Evolutionary conservation across 2,797 vertebrate genomes (phyloP).

Genomic region (Tapera naevia): DNA sequence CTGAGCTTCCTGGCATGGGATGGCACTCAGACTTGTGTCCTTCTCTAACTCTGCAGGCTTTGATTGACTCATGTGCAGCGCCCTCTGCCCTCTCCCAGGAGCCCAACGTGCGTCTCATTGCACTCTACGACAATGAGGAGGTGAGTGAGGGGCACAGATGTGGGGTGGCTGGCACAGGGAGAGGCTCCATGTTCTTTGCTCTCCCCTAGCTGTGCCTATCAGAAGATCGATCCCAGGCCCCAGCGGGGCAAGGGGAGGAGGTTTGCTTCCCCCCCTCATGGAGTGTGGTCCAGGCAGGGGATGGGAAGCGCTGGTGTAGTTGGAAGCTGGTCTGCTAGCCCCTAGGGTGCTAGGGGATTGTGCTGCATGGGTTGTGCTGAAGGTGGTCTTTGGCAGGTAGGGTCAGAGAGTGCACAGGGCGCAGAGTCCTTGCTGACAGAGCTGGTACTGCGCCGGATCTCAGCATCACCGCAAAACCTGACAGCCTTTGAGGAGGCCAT

Average conservation of each 20-base stretch:
- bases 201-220: neutral
- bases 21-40: neutral
- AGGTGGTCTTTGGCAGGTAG: slow-evolving; percentile 80
- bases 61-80: slow-evolving; percentile 83
- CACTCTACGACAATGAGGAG: slow-evolving; percentile 95
- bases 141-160: slow-evolving; percentile 42
- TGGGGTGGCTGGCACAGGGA: neutral
- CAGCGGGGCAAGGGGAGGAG: neutral
- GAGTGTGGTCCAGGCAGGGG: neutral
- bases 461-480: slow-evolving; percentile 78
- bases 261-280: neutral
- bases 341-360: accelerated
- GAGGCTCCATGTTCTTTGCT: neutral
- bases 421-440: slow-evolving; percentile 93
- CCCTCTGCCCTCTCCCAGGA: slow-evolving; percentile 83
- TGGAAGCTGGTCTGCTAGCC: neutral
- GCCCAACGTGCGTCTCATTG: slow-evolving; percentile 88
- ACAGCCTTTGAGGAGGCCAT: slow-evolving; percentile 92
- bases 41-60: slow-evolving; percentile 76
- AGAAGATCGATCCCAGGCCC: neutral
- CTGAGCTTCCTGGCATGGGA: neutral
- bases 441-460: slow-evolving; percentile 90
- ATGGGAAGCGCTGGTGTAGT: neutral
- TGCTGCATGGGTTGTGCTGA: accelerated
- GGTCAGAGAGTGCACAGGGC: slow-evolving; percentile 92